Conservation (phyloP, 2,888 invertebrate species). For the Anaspis maculata region DNA sequence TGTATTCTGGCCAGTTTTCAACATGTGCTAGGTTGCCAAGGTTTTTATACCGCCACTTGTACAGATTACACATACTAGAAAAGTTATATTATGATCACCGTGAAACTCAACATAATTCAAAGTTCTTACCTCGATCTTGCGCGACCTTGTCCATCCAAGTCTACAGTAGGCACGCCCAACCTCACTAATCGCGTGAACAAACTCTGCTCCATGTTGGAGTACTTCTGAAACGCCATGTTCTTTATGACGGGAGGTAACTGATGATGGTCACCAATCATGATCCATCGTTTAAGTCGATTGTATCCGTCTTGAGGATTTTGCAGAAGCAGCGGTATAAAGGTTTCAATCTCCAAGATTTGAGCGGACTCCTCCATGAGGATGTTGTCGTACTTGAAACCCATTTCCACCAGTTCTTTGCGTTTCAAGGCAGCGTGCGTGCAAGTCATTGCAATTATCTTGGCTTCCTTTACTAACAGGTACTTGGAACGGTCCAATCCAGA, state of each 20-base stretch:
- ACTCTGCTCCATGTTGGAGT: constrained; percentile 99
- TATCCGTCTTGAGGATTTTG: constrained; percentile 97
- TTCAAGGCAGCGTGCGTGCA: constrained; percentile 99
- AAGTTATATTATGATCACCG: too few relatives aligned
- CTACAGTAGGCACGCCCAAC: constrained; percentile 93
- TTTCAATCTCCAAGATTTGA: constrained; percentile 98
- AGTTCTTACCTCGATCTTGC: too few relatives aligned
- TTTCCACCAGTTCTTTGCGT: constrained; percentile 88
- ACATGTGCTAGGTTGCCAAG: constrained; percentile 93
- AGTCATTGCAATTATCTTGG: constrained; percentile 99
- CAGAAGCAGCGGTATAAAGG: constrained; percentile 95
- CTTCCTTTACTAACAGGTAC: constrained; percentile 94
- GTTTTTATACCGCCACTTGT: constrained; percentile 94
- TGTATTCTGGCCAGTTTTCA: constrained; percentile 73
- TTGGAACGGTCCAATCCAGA: constrained; percentile 94
- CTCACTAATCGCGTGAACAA: constrained; percentile 94
- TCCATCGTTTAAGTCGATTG: constrained; percentile 96
- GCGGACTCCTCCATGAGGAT: constrained; percentile 99
- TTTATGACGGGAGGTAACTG: constrained; percentile 99
- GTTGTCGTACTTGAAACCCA: constrained; percentile 96
- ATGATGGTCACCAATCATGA: constrained; percentile 99
- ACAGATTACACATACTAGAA: constrained; percentile 85
- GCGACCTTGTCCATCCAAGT: constrained; percentile 96
- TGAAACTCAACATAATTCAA: too few relatives aligned
- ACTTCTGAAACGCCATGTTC: constrained; percentile 99